Evolutionary conservation across 2,113 vertebrate genomes (phyloP).

Genomic region (Eublepharis macularius): DNA sequence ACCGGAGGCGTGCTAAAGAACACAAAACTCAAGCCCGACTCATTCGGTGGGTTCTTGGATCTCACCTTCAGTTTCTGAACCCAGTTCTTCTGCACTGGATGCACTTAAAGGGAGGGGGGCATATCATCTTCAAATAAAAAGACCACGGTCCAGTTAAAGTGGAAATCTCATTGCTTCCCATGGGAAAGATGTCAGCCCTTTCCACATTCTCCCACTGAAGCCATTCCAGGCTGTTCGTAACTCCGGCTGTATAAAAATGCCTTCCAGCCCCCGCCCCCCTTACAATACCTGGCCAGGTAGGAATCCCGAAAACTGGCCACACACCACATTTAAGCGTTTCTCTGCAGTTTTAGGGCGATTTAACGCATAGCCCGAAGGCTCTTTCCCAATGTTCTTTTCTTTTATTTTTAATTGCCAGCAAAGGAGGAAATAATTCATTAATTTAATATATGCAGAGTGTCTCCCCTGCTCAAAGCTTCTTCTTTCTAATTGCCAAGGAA

Average conservation of each 20-base stretch:
- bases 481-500: too few relatives aligned
- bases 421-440: background rate
- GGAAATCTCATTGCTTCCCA: background rate
- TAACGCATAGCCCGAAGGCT: background rate
- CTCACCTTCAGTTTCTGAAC: too few relatives aligned
- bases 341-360: background rate
- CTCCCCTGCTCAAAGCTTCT: background rate
- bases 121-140: background rate
- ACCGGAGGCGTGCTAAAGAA: too few relatives aligned
- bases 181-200: background rate
- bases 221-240: too few relatives aligned
- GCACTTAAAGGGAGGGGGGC: background rate
- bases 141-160: background rate
- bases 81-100: too few relatives aligned
- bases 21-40: too few relatives aligned
- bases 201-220: background rate
- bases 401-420: background rate
- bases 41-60: too few relatives aligned
- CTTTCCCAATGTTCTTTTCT: background rate
- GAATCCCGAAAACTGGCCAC: too few relatives aligned
- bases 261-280: background rate
- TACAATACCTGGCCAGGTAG: background rate
- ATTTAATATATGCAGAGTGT: background rate
- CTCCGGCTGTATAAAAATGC: too few relatives aligned
- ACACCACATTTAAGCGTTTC: too few relatives aligned